Base-by-base conservation (phyloP, 2,888 invertebrate genomes). In the Eubasilissa splendida region DNA sequence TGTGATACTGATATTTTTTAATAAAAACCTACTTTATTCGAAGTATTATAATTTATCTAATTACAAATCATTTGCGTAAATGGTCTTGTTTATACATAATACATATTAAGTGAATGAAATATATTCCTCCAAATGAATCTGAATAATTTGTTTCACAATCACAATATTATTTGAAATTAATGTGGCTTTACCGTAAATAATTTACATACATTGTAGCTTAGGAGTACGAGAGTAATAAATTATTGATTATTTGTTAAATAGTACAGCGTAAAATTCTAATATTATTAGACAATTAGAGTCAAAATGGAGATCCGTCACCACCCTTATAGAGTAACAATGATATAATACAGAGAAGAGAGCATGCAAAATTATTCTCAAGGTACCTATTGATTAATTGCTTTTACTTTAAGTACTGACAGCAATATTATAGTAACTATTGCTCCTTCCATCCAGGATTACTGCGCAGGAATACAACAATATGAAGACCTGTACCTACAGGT, bases 191-290 rank as follows among this genome's bases (percentile, higher is more conserved):
- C 33, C 33, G 56, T 10, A 60, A 5, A 53, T 52, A 42, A 75
- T 60, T 12, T 75, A 60, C 42, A 52, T 75, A 60, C 52, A 50
- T 50, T 76, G 76, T 76, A 65, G 76, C 76, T 76, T 82, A 82
- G 82, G 78, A 80, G 77, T 83, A 83, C 80, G 79, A 83, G 80
- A 83, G 81, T 80, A 83, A 54, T 82, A 80, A 79, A 77, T 81
- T 81, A 73, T 80, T 81, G 80, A 83, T 83, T 83, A 81, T 66
- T 76, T 81, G 80, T 73, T 83, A 77, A 81, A 75, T 81, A 81
- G 80, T 77, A 77, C 63, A 54, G 70, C 71, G 63, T 65, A 75
- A 83, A 77, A 56, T 70, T 70, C 81, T 81, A 81, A 79, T 65
- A 73, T 80, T 76, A 76, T 80, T 80, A 83, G 83, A 83, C 76